phyloP scores from a whole-genome alignment of 2,797 vertebrate genomes.

The Coregonus sp. region DNA sequence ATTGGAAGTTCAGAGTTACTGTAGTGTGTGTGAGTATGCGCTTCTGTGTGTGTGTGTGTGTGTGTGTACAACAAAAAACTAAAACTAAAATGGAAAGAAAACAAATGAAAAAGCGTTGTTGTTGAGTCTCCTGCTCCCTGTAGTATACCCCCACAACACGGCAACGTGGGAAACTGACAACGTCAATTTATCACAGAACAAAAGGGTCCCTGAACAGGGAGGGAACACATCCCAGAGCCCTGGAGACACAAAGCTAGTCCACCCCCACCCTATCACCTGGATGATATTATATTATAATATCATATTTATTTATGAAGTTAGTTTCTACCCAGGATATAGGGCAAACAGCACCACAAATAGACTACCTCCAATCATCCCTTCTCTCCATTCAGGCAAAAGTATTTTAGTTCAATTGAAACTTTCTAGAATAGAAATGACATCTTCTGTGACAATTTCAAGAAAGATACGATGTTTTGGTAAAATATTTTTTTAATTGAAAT shows the following conservation, averaged over 20 bases:
- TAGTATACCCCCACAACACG: constrained; percentile 69
- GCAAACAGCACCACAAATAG: constrained; percentile 71
- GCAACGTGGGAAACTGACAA: constrained; percentile 77
- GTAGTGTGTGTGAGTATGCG: background rate
- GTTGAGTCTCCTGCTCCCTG: constrained; percentile 69
- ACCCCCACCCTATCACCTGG: constrained; percentile 32
- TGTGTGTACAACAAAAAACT: constrained; percentile 14
- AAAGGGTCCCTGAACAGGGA: constrained; percentile 73
- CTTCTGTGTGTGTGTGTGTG: no score
- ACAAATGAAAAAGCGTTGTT: constrained; percentile 66
- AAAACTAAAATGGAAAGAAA: constrained; percentile 47
- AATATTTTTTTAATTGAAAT: background rate
- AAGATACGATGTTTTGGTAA: background rate
- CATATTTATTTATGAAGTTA: background rate
- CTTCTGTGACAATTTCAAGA: background rate
- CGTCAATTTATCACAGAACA: constrained; percentile 81
- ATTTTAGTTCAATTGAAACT: background rate
- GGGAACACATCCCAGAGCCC: constrained; percentile 70
- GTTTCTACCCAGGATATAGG: constrained; percentile 78
- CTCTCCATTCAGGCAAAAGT: constrained; percentile 46
- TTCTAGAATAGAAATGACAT: background rate
- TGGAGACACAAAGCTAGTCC: constrained; percentile 67
- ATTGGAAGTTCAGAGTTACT: constrained; percentile 73
- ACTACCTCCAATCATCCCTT: constrained; percentile 62
- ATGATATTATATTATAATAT: background rate